Percentiles rank a stretch among this genome's conserved stretches.
Evolutionary conservation across 2,888 invertebrate species (phyloP).

Genomic region (Apotomis turbidana): DNA sequence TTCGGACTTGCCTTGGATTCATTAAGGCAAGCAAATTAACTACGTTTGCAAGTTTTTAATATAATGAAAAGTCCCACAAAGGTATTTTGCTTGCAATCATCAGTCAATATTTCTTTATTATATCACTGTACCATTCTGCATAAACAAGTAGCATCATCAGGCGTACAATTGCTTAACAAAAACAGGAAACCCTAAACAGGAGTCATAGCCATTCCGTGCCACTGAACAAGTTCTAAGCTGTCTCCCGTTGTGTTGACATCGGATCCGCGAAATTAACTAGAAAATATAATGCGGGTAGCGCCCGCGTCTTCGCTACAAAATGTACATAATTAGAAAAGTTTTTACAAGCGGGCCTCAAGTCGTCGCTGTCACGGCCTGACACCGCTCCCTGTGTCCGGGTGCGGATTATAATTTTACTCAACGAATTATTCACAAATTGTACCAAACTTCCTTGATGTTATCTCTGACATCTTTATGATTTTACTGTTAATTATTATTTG

Average conservation of each 20-base stretch:
- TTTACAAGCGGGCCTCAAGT: slow-evolving; percentile 76
- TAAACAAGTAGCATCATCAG: no score
- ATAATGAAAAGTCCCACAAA: no score
- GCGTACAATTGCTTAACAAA: no score
- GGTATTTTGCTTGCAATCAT: no score
- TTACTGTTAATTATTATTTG: slow-evolving; percentile 42
- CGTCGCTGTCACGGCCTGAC: slow-evolving; percentile 74
- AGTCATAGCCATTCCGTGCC: neutral
- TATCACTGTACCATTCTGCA: no score
- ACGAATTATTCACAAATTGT: slow-evolving; percentile 77
- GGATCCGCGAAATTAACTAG: slow-evolving; percentile 75
- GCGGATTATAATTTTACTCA: slow-evolving; percentile 73
- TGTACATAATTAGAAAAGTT: slow-evolving; percentile 83
- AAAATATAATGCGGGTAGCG: slow-evolving; percentile 72
- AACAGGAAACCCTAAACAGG: no score
- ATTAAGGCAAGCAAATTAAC: no score
- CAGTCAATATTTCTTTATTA: no score
- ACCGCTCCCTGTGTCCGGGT: slow-evolving; percentile 72
- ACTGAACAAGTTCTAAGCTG: slow-evolving; percentile 43
- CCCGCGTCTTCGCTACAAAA: slow-evolving; percentile 77
- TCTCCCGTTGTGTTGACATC: slow-evolving; percentile 58
- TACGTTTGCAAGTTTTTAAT: no score
- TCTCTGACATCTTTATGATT: slow-evolving; percentile 41
- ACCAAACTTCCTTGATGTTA: slow-evolving; percentile 44
- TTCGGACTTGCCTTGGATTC: no score